Evolutionary conservation across 2,888 invertebrate species (phyloP), one percentile per base, ranked within the genome.

Genomic region (Spisula subtruncata): DNA sequence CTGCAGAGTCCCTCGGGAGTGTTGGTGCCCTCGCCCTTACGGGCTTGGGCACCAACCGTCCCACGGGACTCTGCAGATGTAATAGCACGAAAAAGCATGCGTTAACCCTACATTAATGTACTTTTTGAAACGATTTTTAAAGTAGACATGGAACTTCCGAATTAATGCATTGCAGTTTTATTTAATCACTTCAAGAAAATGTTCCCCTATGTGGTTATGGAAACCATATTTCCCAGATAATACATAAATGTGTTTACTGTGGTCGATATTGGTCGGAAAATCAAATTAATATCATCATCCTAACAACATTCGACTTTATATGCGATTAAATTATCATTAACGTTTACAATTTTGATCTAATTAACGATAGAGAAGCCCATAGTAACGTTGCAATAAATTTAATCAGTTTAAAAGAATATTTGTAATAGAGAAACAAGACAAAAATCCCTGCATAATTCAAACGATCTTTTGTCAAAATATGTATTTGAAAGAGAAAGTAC

Each of bases 401-500:
- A 75, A 75, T 75, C 75, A 75, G 32, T 18, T 75, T 35, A 75
- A 75, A 75, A 32, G 75, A 75, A 18, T 16, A 4, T 35, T 16
- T 75, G 18, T 35, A 16, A 18, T 75, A 16, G 71, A 48, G 48
- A 84, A 84, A 51, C 18, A 41, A 35, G 66, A 46, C 60, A 83
- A 35, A 83, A 71, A 35, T 71, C 66, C 46, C 29, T n/a, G 48
- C 48, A 83, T 66, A 83, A 46, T 41, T 71, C 46, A 48, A 46
- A 35, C 18, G n/a, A 46, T 46, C 66, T 20, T 71, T 83, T 71
- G 71, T 83, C 29, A 83, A 46, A 71, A 46, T 83, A 66, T 83
- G 83, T 83, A 83, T 71, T 83, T 83, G 83, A 83, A 83, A 83
- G 71, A 25, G 71, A 66, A 75, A n/a, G n/a, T n/a, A n/a, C n/a